These are phyloP conservation scores for Oryzias dopingdopingensis DNA, from an alignment of 2,797 vertebrate species.

Conservation along the genomic window DNA sequence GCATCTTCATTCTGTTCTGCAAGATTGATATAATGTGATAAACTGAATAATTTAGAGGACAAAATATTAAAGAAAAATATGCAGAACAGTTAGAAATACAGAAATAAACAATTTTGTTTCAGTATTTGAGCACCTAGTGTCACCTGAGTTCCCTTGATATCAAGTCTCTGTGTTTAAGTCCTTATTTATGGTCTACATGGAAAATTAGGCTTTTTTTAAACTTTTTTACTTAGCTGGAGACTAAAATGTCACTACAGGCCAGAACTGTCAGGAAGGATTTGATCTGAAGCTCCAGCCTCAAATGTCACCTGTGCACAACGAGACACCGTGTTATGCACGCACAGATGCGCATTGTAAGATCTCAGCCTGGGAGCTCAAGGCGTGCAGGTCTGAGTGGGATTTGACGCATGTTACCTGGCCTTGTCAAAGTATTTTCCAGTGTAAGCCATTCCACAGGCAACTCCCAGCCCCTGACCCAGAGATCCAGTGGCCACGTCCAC, in stretches of 20 bases:
- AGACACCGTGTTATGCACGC: slow-evolving; percentile 24
- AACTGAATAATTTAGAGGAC: not conserved
- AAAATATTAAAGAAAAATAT: not conserved
- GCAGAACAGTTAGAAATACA: not conserved
- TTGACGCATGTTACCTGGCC: slow-evolving; percentile 83
- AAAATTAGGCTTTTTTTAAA: slow-evolving; percentile 15
- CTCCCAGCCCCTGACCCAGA: slow-evolving; percentile 91
- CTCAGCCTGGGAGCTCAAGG: not conserved
- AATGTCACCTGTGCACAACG: slow-evolving; percentile 47
- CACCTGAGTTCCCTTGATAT: not conserved
- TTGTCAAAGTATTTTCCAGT: slow-evolving; percentile 94
- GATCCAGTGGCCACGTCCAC: slow-evolving; percentile 95
- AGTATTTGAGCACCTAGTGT: not conserved
- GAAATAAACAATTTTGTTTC: too few relatives aligned
- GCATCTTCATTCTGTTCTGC: not conserved
- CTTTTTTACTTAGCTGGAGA: slow-evolving; percentile 2
- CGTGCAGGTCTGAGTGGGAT: not conserved
- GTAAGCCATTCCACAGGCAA: slow-evolving; percentile 94
- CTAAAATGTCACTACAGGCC: slow-evolving; percentile 27
- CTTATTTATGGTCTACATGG: slow-evolving; percentile 13
- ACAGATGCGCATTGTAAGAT: not conserved
- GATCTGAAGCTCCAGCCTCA: slow-evolving; percentile 25
- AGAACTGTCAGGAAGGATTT: slow-evolving; percentile 35
- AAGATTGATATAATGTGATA: slow-evolving; percentile 1
- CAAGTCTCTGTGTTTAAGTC: not conserved